Base-by-base conservation (phyloP, 2,888 invertebrate species). In the Argyresthia goedartella region DNA sequence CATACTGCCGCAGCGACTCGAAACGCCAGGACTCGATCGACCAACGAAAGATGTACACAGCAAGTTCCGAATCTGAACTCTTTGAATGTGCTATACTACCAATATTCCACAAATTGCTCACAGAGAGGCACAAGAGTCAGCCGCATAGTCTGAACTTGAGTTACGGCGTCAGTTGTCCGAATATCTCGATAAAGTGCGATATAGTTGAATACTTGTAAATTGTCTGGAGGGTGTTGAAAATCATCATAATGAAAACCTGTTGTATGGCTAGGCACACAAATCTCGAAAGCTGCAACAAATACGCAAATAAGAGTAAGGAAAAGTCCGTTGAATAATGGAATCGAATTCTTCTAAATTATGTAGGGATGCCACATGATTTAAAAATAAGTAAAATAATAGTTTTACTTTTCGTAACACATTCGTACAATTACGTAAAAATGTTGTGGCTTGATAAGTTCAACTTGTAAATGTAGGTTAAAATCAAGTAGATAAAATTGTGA, bases 161-260 rank as follows among this genome's bases (percentile, higher is more conserved):
- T 35, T 92, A 91, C 60, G 95, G 95, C 53, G 92, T 95, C 62
- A 96, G 96, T 67, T 96, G 96, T 76, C 96, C 96, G 34, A 96
- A 96, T 88, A 96, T 96, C 85, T 95, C 96, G 56, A 96, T 97
- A 65, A 96, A 96, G 85, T 96, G 96, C 89, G 96, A 96, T 88
- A 96, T 97, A 67, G 96, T 96, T 64, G 96, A 96, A 73, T 96
- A 97, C 81, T 91, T 96, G 80, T 96, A 93, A 89, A 10, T 16
- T 48, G 33, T 46, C n/a, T n/a, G n/a, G n/a, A 9, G 48, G 7
- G 45, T 9, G 8, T 45, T 15, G 15, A 10, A 45, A 45, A 16
- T n/a, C 3, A 13, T 14, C 36, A 8, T 36, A 36, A 10, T 25
- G 25, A 4, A 25, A 25, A 25, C 3, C 25, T 25, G 25, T 25